These are phyloP conservation scores for Temnothorax curvispinosus DNA, from an alignment of 1,140 invertebrate genomes.

Conservation along the genomic window DNA sequence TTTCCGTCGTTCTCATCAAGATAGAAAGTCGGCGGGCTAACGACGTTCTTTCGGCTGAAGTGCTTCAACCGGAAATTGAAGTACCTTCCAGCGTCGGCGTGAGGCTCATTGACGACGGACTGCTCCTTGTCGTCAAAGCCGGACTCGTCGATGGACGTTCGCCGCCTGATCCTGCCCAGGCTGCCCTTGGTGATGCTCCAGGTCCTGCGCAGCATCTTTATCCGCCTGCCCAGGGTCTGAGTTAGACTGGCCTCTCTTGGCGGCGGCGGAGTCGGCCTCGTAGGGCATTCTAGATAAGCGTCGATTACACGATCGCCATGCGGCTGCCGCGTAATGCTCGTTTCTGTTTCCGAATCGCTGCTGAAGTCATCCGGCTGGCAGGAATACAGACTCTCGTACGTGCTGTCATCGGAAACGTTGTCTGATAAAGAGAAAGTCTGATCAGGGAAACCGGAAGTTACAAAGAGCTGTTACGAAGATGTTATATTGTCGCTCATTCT, in stretches of 20 bases:
- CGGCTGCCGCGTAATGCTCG: conserved; percentile 2
- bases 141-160: conserved; percentile 70
- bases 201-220: conserved; percentile 81
- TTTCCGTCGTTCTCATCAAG: conserved; percentile 70
- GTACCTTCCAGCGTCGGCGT: conserved; percentile 71
- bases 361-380: conserved; percentile 77
- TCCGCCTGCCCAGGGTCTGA: conserved; percentile 78
- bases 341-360: conserved; percentile 76
- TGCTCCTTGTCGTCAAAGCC: conserved; percentile 56
- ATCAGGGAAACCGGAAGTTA: conserved; percentile 7
- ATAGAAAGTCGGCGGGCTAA: conserved; percentile 80
- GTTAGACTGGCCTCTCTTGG: conserved; percentile 81
- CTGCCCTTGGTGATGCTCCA: conserved; percentile 85
- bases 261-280: conserved; percentile 79
- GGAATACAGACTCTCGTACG: conserved; percentile 81
- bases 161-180: conserved; percentile 79
- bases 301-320: background rate
- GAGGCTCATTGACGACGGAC: conserved; percentile 66
- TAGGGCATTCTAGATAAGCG: conserved; percentile 73
- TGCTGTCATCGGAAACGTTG: conserved; percentile 81
- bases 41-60: conserved; percentile 73
- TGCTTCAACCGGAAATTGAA: conserved; percentile 81
- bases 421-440: conserved; percentile 70
- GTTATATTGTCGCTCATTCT: background rate
- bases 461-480: background rate